Conservation (phyloP, 2,888 invertebrate species). For the Acanthacorydalis orientalis region DNA sequence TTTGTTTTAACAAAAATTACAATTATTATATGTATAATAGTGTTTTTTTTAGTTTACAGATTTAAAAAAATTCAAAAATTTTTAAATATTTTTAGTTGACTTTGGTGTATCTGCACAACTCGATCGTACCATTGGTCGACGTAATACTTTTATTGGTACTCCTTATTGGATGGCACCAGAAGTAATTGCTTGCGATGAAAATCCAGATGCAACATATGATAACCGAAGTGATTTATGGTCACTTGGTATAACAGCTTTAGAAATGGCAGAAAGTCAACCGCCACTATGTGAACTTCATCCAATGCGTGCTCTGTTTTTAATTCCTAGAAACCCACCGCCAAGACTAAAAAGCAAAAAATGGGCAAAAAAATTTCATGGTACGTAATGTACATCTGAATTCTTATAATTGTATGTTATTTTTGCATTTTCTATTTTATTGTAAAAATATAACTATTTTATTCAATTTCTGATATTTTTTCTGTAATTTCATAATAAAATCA, state of each 20-base stretch:
- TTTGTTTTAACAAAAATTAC: too few species aligned
- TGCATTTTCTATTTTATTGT: neutral
- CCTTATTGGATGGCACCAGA: constrained; percentile 99
- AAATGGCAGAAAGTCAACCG: constrained; percentile 99
- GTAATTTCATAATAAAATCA: too few species aligned
- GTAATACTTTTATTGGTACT: constrained; percentile 98
- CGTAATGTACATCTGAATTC: too few species aligned
- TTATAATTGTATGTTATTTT: too few species aligned
- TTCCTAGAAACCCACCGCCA: constrained; percentile 95
- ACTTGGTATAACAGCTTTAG: constrained; percentile 91
- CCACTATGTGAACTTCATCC: constrained; percentile 99
- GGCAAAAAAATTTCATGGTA: constrained; percentile 87
- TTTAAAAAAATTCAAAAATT: too few species aligned
- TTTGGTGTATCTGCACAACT: constrained; percentile 99
- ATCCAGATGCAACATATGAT: constrained; percentile 98
- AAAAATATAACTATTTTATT: neutral
- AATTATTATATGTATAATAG: too few species aligned
- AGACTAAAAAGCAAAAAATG: constrained; percentile 95
- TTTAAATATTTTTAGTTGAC: constrained; percentile 61
- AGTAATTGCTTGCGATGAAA: constrained; percentile 99
- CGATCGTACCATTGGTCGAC: constrained; percentile 94
- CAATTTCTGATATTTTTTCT: too few species aligned
- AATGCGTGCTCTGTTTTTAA: constrained; percentile 96
- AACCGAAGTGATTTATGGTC: constrained; percentile 89
- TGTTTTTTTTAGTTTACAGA: too few species aligned